Percentiles rank a stretch among this genome's conserved stretches.
phyloP scores from a whole-genome alignment of 2,888 invertebrate genomes.

The Dione vanillae region DNA sequence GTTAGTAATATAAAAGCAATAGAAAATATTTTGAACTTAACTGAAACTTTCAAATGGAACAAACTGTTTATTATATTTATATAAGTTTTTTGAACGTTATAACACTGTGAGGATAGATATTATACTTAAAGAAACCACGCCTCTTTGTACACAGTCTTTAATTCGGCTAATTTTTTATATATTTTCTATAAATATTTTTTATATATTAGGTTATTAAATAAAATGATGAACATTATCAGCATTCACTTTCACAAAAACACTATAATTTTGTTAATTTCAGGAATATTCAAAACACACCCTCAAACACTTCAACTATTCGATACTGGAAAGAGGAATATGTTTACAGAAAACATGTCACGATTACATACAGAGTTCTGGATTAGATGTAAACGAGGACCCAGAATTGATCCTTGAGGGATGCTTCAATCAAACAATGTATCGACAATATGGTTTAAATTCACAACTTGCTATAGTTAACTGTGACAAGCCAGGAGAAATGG shows the following conservation, averaged over 20 bases:
- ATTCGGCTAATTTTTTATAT: too few species aligned
- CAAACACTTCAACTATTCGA: slow-evolving; percentile 18
- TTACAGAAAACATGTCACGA: slow-evolving; percentile 5
- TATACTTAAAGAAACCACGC: too few species aligned
- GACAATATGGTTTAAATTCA: slow-evolving; percentile 8
- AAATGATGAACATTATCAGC: too few species aligned
- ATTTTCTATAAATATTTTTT: too few species aligned
- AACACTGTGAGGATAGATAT: too few species aligned
- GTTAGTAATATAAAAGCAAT: too few species aligned
- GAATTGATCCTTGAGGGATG: slow-evolving; percentile 12
- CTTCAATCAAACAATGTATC: neutral
- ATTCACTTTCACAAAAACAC: neutral
- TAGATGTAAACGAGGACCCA: neutral
- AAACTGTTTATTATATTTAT: too few species aligned
- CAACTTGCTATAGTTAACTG: neutral
- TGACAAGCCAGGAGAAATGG: neutral
- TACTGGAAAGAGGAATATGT: slow-evolving; percentile 13
- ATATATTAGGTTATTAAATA: too few species aligned
- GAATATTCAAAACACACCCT: slow-evolving; percentile 12
- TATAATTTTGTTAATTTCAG: neutral
- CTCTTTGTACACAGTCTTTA: too few species aligned
- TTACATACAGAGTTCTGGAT: neutral
- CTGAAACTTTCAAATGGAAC: too few species aligned
- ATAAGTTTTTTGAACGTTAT: too few species aligned
- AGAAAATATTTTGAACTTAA: too few species aligned